Conservation (phyloP, 2,113 vertebrate genomes). For the Drymodes brunneopygia region DNA sequence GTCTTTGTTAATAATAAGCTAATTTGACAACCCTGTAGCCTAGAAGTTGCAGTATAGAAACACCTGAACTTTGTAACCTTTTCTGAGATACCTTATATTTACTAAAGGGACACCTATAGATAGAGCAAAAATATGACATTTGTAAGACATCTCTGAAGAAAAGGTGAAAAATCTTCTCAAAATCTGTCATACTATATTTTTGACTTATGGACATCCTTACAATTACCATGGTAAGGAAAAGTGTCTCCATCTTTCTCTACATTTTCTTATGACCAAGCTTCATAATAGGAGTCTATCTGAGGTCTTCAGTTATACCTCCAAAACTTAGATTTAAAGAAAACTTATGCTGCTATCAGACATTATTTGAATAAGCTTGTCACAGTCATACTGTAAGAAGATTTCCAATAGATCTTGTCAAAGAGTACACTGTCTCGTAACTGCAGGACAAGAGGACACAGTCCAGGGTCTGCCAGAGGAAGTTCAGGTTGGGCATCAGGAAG, state of each 20-base stretch:
- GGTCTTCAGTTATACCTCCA: neutral
- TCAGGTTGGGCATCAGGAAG: neutral
- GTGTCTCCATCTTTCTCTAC: neutral
- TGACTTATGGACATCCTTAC: neutral
- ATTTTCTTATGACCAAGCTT: neutral
- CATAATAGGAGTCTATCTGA: neutral
- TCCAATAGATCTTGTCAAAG: neutral
- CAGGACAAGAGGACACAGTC: neutral
- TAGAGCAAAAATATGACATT: neutral
- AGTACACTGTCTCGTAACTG: neutral
- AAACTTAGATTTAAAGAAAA: neutral
- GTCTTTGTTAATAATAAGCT: neutral
- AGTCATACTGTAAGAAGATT: neutral
- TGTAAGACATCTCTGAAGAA: neutral
- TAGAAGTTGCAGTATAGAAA: neutral
- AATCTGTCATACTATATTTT: neutral
- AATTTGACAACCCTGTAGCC: neutral
- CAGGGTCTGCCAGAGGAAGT: neutral
- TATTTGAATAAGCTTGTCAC: neutral
- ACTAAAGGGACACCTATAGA: neutral
- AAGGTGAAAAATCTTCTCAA: neutral
- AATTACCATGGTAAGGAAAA: neutral
- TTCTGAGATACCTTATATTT: neutral
- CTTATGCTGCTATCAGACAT: neutral
- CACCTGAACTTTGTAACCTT: neutral